phyloP scores from a whole-genome alignment of 2,888 invertebrate species.

The Parnassius orleans region DNA sequence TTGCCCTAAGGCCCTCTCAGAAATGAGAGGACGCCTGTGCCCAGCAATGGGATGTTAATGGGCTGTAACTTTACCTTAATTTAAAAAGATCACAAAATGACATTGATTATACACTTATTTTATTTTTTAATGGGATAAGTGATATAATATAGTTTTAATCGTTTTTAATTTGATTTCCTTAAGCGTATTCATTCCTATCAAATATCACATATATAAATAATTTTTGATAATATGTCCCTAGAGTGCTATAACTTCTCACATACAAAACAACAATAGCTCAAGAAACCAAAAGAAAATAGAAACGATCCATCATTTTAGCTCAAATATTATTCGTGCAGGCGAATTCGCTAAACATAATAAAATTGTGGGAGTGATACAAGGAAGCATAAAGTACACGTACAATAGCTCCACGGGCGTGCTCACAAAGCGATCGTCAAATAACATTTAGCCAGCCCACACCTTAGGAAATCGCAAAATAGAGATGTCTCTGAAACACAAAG shows the following conservation, averaged over 20 bases:
- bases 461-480: constrained; percentile 79
- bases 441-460: constrained; percentile 79
- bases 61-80: no score
- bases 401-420: constrained; percentile 73
- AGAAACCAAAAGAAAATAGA: constrained; percentile 40
- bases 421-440: constrained; percentile 78
- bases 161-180: no score
- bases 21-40: no score
- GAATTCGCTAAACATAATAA: constrained; percentile 66
- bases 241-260: constrained; percentile 72
- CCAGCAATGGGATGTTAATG: no score
- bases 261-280: constrained; percentile 45
- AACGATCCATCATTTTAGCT: constrained; percentile 66
- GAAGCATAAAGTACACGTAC: constrained; percentile 52
- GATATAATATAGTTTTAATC: no score
- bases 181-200: no score
- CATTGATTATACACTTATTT: no score
- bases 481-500: constrained; percentile 67
- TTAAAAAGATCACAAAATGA: no score
- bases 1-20: no score
- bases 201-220: no score
- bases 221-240: constrained; percentile 45
- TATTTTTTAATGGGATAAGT: no score
- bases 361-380: constrained; percentile 77
- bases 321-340: constrained; percentile 59